A percentile compares a stretch with the other conserved stretches of the same genome.
Evolutionary conservation across 2,797 vertebrate species (phyloP).

Genomic region (Cirrhinus mrigala): DNA sequence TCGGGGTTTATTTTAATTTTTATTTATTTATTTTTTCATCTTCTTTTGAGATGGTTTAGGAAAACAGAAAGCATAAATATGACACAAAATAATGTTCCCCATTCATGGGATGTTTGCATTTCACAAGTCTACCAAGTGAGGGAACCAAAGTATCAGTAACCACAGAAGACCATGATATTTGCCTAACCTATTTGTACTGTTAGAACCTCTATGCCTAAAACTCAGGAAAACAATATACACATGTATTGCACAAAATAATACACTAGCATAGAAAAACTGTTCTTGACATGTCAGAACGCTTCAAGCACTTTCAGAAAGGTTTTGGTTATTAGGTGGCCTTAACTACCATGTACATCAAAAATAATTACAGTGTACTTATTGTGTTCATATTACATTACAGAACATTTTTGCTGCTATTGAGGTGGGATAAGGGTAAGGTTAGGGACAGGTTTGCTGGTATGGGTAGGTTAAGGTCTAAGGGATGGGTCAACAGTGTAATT

Average conservation of each 20-base stretch:
- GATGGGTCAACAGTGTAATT: no score
- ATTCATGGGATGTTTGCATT: constrained; percentile 17
- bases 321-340: no score
- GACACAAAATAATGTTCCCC: background rate
- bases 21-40: background rate
- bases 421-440: no score
- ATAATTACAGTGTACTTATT: no score
- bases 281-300: background rate
- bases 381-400: no score
- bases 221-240: background rate
- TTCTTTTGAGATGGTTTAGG: background rate
- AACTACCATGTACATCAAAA: no score
- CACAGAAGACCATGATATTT: background rate
- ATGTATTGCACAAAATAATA: background rate
- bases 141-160: constrained; percentile 70
- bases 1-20: background rate
- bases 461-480: no score
- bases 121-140: constrained; percentile 71
- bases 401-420: no score
- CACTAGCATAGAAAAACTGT: background rate
- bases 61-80: background rate
- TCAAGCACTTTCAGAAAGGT: background rate
- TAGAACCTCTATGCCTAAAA: background rate
- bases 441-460: no score
- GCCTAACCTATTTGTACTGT: background rate